Base-by-base conservation (phyloP, 2,113 vertebrate genomes). In the Athene cunicularia region DNA sequence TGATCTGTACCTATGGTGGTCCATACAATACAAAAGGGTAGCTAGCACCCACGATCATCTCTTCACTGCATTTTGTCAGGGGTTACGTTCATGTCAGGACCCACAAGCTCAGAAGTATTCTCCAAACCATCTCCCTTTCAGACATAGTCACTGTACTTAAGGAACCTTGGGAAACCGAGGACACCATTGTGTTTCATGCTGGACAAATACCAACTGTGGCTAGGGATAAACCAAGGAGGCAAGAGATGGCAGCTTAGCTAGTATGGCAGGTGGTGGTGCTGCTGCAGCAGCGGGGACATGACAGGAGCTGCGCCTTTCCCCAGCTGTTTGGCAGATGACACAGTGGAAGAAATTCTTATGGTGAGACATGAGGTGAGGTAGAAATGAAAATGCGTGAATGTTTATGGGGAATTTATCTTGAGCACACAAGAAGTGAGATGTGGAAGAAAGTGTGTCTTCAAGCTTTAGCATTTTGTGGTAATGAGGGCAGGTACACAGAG, bases 261-360 rank as follows among this genome's bases (percentile, higher is more conserved):
- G 30, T 8, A 12, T 22, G 63, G 45, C 45, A 49, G 50, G 24
- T 52, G 39, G 10, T 62, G 24, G 23, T 67, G 33, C 74, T 2
- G 0, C 60, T 79, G 72, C 33, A 63, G 71, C 35, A 90, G 19
- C 50, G 3, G 0, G 15, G 18, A 47, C 21, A 19, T 0, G 1
- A 52, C 33, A 33, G 73, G 28, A 74, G 49, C 10, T 47, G 53
- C 53, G 27, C 19, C 49, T 82, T 68, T 52, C 49, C 22, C 30
- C 53, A 68, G 22, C 12, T 68, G 9, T 83, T 68, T 74, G 72
- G 77, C 12, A 58, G 71, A n/a, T 0, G 5, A 12, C 26, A 28
- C 23, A 56, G 45, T 27, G 27, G 35, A 79, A 49, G 30, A 70
- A 79, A 63, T 13, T 35, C 37, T 80, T 70, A 49, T 12, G 39